A percentile compares a stretch with the other conserved stretches of the same genome.
phyloP scores from a whole-genome alignment of 2,888 invertebrate genomes.

The Stomorhina lunata region DNA sequence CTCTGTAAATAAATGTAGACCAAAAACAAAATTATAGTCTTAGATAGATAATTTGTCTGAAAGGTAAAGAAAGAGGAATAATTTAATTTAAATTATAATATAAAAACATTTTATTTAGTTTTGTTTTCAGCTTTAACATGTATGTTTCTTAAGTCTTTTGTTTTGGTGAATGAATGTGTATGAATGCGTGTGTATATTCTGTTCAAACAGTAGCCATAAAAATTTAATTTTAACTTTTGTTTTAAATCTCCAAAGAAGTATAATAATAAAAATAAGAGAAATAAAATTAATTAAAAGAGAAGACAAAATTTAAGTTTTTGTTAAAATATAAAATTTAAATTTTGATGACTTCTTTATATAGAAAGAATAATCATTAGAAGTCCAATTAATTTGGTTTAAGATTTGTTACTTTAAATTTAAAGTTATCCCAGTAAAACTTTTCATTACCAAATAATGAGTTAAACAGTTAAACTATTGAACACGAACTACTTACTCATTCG shows the following conservation, averaged over 20 bases:
- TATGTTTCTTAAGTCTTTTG: slow-evolving; percentile 32
- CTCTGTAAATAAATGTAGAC: slow-evolving; percentile 41
- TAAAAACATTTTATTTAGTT: background rate
- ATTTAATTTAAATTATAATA: background rate
- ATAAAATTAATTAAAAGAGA: too few relatives aligned
- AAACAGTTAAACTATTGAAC: too few relatives aligned
- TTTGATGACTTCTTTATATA: background rate
- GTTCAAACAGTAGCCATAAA: background rate
- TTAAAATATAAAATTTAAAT: background rate
- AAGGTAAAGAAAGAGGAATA: background rate
- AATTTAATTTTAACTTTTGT: background rate
- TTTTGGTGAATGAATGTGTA: too few relatives aligned
- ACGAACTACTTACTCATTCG: too few relatives aligned
- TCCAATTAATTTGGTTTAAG: background rate
- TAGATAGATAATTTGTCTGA: slow-evolving; percentile 33
- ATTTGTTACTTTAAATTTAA: background rate
- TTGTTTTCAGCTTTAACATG: background rate
- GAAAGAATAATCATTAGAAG: too few relatives aligned
- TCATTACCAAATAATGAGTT: too few relatives aligned
- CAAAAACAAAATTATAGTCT: slow-evolving; percentile 19
- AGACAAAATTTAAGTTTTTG: background rate
- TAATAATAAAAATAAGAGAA: slow-evolving; percentile 26
- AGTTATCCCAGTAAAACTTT: background rate
- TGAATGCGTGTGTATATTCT: too few relatives aligned
- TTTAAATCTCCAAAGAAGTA: too few relatives aligned